Evolutionary conservation across 2,888 invertebrate species (phyloP).

Genomic region (Morinoia aosen): DNA sequence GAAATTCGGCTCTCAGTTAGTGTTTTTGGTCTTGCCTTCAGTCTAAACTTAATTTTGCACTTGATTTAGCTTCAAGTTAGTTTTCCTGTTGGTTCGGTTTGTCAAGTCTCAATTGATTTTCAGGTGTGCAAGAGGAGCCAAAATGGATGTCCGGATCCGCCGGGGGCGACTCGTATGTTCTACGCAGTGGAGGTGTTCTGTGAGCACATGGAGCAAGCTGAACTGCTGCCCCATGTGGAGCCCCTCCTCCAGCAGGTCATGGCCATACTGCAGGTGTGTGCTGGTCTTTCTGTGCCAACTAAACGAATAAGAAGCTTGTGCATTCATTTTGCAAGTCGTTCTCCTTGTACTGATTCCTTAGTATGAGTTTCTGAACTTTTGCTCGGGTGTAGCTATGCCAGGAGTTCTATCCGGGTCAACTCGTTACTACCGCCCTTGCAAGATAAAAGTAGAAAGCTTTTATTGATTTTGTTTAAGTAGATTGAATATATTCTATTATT

Average conservation of each 20-base stretch:
- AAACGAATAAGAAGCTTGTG: no score
- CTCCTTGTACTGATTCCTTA: no score
- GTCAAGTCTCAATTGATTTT: neutral
- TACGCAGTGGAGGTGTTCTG: constrained; percentile 86
- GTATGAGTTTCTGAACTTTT: no score
- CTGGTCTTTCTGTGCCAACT: neutral
- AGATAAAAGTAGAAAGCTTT: neutral
- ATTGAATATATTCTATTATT: neutral
- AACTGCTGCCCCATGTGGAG: constrained; percentile 81
- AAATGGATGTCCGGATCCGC: constrained; percentile 71
- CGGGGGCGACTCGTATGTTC: constrained; percentile 81
- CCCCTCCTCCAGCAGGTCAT: constrained; percentile 81
- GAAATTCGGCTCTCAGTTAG: neutral
- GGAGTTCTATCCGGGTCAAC: neutral
- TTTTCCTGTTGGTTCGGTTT: neutral
- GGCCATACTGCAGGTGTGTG: constrained; percentile 73
- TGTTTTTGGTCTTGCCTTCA: no score
- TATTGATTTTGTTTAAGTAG: neutral
- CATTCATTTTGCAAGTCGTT: no score
- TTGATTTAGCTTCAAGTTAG: neutral
- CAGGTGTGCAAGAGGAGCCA: constrained; percentile 43
- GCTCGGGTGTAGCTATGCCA: no score
- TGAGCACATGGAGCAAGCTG: constrained; percentile 80
- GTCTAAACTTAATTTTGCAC: neutral
- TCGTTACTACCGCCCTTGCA: neutral